Conservation (phyloP, 2,888 invertebrate genomes). For the Sminthurides aquaticus region DNA sequence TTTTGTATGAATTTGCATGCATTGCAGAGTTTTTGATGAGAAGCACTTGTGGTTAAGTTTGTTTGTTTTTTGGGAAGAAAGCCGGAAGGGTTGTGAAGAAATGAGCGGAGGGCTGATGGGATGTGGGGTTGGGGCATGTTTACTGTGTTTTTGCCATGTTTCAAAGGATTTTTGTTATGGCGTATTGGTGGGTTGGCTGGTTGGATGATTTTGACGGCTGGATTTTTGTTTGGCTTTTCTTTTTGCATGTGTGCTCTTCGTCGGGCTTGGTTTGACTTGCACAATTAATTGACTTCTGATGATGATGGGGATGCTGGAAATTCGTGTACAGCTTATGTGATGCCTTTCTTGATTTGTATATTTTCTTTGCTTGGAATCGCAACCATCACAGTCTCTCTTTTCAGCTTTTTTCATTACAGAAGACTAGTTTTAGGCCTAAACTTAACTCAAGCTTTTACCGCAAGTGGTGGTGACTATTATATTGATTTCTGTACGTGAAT, state of each 20-base stretch:
- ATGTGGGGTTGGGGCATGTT: too few species aligned
- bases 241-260: neutral
- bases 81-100: too few species aligned
- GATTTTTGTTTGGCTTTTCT: neutral
- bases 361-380: slow-evolving; percentile 8
- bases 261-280: neutral
- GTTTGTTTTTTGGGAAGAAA: too few species aligned
- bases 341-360: slow-evolving; percentile 14
- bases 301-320: neutral
- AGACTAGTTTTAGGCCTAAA: slow-evolving; percentile 1
- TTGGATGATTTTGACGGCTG: neutral
- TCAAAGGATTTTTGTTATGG: neutral
- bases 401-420: slow-evolving; percentile 11
- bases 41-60: too few species aligned
- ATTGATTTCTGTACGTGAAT: neutral
- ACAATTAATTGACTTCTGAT: neutral
- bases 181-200: too few species aligned
- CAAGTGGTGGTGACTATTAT: neutral
- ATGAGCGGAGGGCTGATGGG: too few species aligned
- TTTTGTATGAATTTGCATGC: too few species aligned
- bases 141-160: neutral
- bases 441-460: neutral
- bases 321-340: slow-evolving; percentile 6
- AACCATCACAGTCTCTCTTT: slow-evolving; percentile 7
- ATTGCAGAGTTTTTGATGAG: too few species aligned